A percentile compares a stretch with the other conserved stretches of the same genome.
These are phyloP conservation scores for Synergus umbraculus DNA, from an alignment of 2,888 invertebrate species.

Conservation along the genomic window DNA sequence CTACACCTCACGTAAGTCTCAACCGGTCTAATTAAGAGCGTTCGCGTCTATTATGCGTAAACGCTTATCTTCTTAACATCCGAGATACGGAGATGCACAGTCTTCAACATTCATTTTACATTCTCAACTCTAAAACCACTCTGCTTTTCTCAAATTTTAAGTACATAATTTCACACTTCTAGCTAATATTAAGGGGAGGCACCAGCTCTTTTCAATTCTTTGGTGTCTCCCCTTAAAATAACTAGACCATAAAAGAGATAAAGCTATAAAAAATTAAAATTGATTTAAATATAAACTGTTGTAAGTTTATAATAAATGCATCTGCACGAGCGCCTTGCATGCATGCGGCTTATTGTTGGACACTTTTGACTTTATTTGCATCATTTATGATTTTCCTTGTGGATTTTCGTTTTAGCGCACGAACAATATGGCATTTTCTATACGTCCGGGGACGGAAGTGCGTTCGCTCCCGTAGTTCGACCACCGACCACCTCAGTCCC, in stretches of 20 bases:
- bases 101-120: conserved; percentile 36
- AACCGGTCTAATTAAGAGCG: conserved; percentile 8
- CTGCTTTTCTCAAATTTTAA: not conserved
- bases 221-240: not conserved
- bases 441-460: conserved; percentile 78
- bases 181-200: not conserved
- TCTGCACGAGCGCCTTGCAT: conserved; percentile 1
- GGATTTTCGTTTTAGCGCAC: conserved; percentile 76
- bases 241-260: too few relatives aligned
- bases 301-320: not conserved
- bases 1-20: conserved; percentile 75
- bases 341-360: conserved; percentile 20
- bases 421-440: conserved; percentile 77
- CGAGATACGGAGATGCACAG: conserved; percentile 13
- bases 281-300: not conserved
- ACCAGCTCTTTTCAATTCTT: not conserved
- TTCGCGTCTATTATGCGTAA: conserved; percentile 21
- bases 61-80: conserved; percentile 33
- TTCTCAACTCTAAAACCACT: not conserved
- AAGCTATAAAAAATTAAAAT: not conserved
- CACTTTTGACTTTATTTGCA: conserved; percentile 49
- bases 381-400: conserved; percentile 69
- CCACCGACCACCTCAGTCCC: conserved; percentile 77
- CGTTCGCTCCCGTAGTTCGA: conserved; percentile 81
- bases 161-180: not conserved